phyloP scores from a whole-genome alignment of 2,888 invertebrate genomes.

The Pseudoips prasinana region DNA sequence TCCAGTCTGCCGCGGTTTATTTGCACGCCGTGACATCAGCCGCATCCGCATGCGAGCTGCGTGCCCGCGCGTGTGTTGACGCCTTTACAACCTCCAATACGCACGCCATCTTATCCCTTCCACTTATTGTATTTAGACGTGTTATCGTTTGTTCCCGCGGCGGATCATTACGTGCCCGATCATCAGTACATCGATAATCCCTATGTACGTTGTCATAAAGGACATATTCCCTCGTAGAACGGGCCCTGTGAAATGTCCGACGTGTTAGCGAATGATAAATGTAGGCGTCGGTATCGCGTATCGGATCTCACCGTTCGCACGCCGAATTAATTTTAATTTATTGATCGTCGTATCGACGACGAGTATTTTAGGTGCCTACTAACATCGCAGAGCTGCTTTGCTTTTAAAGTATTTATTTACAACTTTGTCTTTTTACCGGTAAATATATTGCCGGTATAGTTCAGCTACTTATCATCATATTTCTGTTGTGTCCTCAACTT shows the following conservation, averaged over 20 bases:
- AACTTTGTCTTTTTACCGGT: slow-evolving; percentile 40
- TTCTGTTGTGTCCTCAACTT: slow-evolving; percentile 22
- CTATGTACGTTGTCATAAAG: slow-evolving; percentile 57
- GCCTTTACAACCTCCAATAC: slow-evolving; percentile 51
- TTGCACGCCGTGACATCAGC: slow-evolving; percentile 62
- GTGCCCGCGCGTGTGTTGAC: slow-evolving; percentile 55
- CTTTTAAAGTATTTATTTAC: slow-evolving; percentile 65
- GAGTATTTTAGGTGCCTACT: slow-evolving; percentile 78
- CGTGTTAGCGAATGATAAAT: slow-evolving; percentile 82
- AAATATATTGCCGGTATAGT: slow-evolving; percentile 36
- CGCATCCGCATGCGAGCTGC: slow-evolving; percentile 65
- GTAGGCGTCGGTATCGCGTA: slow-evolving; percentile 80
- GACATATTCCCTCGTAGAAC: slow-evolving; percentile 56
- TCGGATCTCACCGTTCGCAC: slow-evolving; percentile 81
- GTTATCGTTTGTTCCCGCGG: slow-evolving; percentile 70
- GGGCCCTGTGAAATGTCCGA: slow-evolving; percentile 76
- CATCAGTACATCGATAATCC: slow-evolving; percentile 50
- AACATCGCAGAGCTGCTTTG: slow-evolving; percentile 59
- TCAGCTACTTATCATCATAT: slow-evolving; percentile 28
- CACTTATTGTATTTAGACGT: slow-evolving; percentile 68
- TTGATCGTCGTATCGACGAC: slow-evolving; percentile 77
- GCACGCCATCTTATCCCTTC: slow-evolving; percentile 70
- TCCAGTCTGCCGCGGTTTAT: slow-evolving; percentile 69
- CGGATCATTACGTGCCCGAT: slow-evolving; percentile 67
- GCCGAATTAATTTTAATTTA: slow-evolving; percentile 83